phyloP scores from a whole-genome alignment of 2,797 vertebrate species.

The Peromyscus melanophrys region DNA sequence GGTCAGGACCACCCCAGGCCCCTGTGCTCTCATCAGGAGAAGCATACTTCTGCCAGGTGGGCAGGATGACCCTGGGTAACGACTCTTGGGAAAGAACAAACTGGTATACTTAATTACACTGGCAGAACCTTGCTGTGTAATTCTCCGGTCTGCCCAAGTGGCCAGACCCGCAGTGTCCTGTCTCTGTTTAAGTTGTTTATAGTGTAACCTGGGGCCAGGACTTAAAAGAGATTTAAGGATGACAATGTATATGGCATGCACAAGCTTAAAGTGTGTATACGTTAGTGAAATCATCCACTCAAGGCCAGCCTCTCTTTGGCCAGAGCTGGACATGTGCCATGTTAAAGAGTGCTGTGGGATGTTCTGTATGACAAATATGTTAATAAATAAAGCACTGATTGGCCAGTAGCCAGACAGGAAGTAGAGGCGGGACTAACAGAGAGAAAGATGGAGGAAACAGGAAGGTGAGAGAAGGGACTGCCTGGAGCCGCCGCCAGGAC shows the following conservation, averaged over 20 bases:
- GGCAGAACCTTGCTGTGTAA: not conserved
- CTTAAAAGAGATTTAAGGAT: not conserved
- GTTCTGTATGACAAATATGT: too few relatives aligned
- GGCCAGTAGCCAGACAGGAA: too few relatives aligned
- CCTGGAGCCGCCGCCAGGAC: too few relatives aligned
- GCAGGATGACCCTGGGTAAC: not conserved
- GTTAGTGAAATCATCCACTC: not conserved
- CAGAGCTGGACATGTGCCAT: not conserved
- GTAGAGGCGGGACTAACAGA: too few relatives aligned
- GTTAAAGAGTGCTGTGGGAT: too few relatives aligned
- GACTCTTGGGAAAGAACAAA: not conserved
- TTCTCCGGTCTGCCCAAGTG: not conserved
- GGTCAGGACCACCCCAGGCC: not conserved
- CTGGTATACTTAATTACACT: not conserved
- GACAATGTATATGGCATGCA: not conserved
- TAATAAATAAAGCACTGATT: too few relatives aligned
- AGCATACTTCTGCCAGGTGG: too few relatives aligned
- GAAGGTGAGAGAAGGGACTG: too few relatives aligned
- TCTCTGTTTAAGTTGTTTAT: not conserved
- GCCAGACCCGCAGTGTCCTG: not conserved
- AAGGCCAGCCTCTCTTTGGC: not conserved
- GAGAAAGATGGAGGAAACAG: too few relatives aligned
- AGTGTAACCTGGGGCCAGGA: not conserved
- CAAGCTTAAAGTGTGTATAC: not conserved
- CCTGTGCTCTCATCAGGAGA: too few relatives aligned